A percentile compares a stretch with the other conserved stretches of the same genome.
Evolutionary conservation across 1,140 invertebrate species (phyloP).

Genomic region (Anastatus disparis): DNA sequence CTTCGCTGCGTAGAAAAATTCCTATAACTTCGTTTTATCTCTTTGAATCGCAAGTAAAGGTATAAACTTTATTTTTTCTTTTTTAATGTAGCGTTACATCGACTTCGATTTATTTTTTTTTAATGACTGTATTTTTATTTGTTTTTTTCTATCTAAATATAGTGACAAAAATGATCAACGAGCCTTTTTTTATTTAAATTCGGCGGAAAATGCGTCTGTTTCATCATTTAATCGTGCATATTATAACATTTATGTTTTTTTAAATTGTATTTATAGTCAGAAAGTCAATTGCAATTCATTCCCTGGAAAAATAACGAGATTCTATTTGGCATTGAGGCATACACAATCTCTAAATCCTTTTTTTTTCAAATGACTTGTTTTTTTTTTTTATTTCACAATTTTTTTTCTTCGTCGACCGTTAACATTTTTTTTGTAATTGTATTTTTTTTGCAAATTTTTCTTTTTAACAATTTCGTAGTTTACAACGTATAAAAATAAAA

Average conservation of each 20-base stretch:
- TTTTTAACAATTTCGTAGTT: constrained; percentile 39
- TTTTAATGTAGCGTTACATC: constrained; percentile 29
- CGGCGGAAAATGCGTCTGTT: constrained; percentile 29
- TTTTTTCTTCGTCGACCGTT: constrained; percentile 32
- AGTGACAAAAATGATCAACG: constrained; percentile 16
- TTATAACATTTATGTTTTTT: constrained; percentile 22
- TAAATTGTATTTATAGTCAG: no score
- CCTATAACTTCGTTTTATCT: constrained; percentile 4
- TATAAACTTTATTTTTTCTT: constrained; percentile 39
- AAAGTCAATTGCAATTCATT: constrained; percentile 19
- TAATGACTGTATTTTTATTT: not conserved
- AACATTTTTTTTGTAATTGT: constrained; percentile 3
- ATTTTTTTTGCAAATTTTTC: constrained; percentile 39
- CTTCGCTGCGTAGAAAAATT: constrained; percentile 24
- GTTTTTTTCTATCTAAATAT: constrained; percentile 30
- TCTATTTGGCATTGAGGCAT: constrained; percentile 38
- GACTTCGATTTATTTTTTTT: constrained; percentile 2
- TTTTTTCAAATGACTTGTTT: constrained; percentile 22
- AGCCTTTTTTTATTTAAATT: no score
- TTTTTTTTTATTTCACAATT: constrained; percentile 9
- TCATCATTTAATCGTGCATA: constrained; percentile 22
- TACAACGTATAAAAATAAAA: constrained; percentile 59
- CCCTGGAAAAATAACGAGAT: constrained; percentile 40
- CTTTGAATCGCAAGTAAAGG: constrained; percentile 34
- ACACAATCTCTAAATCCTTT: constrained; percentile 16